Evolutionary conservation across 2,888 invertebrate species (phyloP).

Genomic region (Oxyteleia sp.): DNA sequence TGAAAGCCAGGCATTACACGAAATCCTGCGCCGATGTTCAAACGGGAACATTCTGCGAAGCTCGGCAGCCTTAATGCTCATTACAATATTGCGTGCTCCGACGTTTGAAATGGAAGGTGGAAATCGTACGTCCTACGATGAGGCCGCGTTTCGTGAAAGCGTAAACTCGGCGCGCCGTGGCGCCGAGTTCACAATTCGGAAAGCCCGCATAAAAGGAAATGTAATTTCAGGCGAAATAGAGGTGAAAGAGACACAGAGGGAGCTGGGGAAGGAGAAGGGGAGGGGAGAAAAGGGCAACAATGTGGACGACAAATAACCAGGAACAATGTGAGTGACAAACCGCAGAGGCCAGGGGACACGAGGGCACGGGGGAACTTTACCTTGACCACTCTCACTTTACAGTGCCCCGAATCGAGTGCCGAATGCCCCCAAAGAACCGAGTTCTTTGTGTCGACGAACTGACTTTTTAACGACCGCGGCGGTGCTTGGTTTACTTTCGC

Average conservation of each 20-base stretch:
- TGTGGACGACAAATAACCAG: too few relatives aligned
- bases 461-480: too few relatives aligned
- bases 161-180: slow-evolving; percentile 43
- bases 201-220: slow-evolving; percentile 54
- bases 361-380: slow-evolving; percentile 38
- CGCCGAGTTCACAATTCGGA: slow-evolving; percentile 46
- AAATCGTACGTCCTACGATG: slow-evolving; percentile 56
- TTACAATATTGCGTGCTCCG: slow-evolving; percentile 52
- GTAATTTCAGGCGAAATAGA: slow-evolving; percentile 40
- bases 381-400: slow-evolving; percentile 71
- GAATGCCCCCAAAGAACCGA: slow-evolving; percentile 25
- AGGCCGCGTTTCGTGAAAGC: slow-evolving; percentile 56
- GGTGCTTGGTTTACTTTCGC: too few relatives aligned
- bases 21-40: slow-evolving; percentile 6
- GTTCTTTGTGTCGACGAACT: slow-evolving; percentile 45
- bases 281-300: slow-evolving; percentile 21
- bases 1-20: slow-evolving; percentile 33
- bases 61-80: slow-evolving; percentile 41
- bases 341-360: too few relatives aligned
- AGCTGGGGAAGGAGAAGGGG: not conserved
- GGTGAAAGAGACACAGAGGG: not conserved
- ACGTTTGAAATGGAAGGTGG: slow-evolving; percentile 59
- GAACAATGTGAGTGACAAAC: slow-evolving; percentile 56
- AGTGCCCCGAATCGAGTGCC: slow-evolving; percentile 61
- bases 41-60: slow-evolving; percentile 9